Evolutionary conservation across 1,140 invertebrate species (phyloP).

Genomic region (Drosophila bocqueti): DNA sequence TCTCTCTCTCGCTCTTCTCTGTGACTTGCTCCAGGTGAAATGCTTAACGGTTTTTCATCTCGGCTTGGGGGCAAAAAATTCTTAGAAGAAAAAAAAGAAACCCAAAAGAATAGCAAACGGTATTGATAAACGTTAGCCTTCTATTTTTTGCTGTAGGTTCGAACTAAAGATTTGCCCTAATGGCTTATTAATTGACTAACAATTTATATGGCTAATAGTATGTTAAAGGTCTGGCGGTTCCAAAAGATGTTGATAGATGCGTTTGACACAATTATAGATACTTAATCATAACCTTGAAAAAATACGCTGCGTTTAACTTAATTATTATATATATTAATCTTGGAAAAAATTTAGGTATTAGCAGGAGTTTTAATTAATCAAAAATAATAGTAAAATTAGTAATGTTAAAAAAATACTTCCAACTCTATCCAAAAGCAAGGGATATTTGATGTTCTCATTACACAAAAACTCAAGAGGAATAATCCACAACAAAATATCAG

Average conservation of each 20-base stretch:
- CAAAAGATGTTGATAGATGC: constrained; percentile 52
- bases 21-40: constrained; percentile 54
- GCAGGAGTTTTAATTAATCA: too few relatives aligned
- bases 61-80: constrained; percentile 10
- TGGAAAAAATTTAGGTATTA: too few relatives aligned
- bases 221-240: constrained; percentile 9
- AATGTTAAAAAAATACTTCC: not conserved
- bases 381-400: too few relatives aligned
- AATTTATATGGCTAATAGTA: constrained; percentile 52
- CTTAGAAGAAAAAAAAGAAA: constrained; percentile 20
- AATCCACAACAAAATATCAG: not conserved
- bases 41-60: constrained; percentile 62
- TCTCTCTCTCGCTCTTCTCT: constrained; percentile 9
- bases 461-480: not conserved
- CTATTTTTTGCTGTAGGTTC: constrained; percentile 33
- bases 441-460: not conserved
- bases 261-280: constrained; percentile 66
- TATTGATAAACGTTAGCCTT: constrained; percentile 42
- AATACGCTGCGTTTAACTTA: constrained; percentile 7
- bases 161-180: constrained; percentile 49
- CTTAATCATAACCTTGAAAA: constrained; percentile 51
- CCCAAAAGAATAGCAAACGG: constrained; percentile 51
- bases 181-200: constrained; percentile 71
- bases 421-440: not conserved
- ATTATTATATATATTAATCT: constrained; percentile 4